Conservation (phyloP, 2,888 invertebrate genomes). For the Venusia cambrica region DNA sequence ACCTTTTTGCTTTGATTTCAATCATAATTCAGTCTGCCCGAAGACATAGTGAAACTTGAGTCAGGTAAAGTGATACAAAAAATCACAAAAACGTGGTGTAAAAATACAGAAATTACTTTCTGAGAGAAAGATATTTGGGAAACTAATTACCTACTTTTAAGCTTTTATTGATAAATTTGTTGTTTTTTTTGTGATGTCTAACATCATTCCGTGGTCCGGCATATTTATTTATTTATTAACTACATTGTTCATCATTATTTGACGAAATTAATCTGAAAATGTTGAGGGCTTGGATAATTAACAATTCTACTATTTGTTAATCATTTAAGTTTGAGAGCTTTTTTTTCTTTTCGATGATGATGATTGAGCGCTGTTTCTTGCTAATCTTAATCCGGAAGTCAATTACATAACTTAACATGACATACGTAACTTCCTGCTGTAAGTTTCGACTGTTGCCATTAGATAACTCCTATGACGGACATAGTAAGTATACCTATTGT, state of each 20-base stretch:
- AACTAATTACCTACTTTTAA: too few species aligned
- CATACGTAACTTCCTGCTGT: slow-evolving; percentile 8
- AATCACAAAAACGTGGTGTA: slow-evolving; percentile 18
- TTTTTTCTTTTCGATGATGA: too few species aligned
- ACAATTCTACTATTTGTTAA: too few species aligned
- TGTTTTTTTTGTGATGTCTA: slow-evolving; percentile 25
- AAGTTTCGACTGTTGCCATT: too few species aligned
- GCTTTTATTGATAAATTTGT: slow-evolving; percentile 15
- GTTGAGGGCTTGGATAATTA: too few species aligned
- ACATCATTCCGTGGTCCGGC: slow-evolving; percentile 21
- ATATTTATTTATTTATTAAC: slow-evolving; percentile 6
- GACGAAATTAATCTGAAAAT: not conserved
- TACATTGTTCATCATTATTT: not conserved
- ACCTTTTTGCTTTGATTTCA: too few species aligned
- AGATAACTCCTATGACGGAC: too few species aligned
- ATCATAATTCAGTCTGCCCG: slow-evolving; percentile 19
- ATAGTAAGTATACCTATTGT: too few species aligned
- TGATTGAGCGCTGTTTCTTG: too few species aligned
- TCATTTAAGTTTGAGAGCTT: too few species aligned
- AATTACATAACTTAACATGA: slow-evolving; percentile 6
- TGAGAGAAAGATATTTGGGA: slow-evolving; percentile 25
- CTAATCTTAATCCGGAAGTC: slow-evolving; percentile 8
- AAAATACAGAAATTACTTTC: slow-evolving; percentile 26
- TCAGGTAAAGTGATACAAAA: slow-evolving; percentile 23
- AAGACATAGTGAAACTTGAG: slow-evolving; percentile 24